These are phyloP conservation scores for Microcebus griseorufus DNA, from an alignment of 2,113 vertebrate genomes.

Conservation along the genomic window DNA sequence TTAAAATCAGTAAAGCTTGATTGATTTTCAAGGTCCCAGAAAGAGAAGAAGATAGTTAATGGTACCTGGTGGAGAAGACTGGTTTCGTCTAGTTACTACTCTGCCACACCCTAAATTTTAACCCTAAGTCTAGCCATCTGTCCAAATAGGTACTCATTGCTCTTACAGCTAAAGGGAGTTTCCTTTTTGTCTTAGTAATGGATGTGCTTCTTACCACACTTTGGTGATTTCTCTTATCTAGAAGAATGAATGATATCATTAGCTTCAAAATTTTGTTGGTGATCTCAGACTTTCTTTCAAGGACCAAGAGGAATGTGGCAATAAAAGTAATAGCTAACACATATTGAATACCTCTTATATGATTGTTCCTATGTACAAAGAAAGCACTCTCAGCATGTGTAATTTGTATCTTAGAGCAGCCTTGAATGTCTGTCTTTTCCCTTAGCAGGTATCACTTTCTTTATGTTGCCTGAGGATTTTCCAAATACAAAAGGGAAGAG, in stretches of 20 bases:
- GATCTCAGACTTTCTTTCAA: conserved; percentile 17
- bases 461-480: conserved; percentile 11
- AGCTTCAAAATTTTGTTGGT: conserved; percentile 34
- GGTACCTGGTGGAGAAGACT: not conserved
- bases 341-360: not conserved
- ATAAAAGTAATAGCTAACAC: conserved; percentile 17
- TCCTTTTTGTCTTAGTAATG: not conserved
- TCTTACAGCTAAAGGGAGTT: conserved; percentile 26
- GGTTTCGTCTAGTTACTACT: not conserved
- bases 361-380: not conserved
- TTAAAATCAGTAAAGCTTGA: conserved; percentile 24
- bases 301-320: not conserved
- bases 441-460: not conserved
- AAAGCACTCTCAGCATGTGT: not conserved
- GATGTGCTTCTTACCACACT: not conserved
- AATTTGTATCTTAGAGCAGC: not conserved
- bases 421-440: conserved; percentile 16
- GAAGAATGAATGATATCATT: conserved; percentile 4
- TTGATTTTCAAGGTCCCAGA: not conserved
- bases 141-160: not conserved
- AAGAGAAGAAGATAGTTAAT: not conserved
- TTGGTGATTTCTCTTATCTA: not conserved
- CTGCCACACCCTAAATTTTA: not conserved
- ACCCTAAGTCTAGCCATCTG: not conserved
- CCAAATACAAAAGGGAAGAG: not conserved